phyloP scores from a whole-genome alignment of 1,140 invertebrate genomes.

The Hestina assimilis region DNA sequence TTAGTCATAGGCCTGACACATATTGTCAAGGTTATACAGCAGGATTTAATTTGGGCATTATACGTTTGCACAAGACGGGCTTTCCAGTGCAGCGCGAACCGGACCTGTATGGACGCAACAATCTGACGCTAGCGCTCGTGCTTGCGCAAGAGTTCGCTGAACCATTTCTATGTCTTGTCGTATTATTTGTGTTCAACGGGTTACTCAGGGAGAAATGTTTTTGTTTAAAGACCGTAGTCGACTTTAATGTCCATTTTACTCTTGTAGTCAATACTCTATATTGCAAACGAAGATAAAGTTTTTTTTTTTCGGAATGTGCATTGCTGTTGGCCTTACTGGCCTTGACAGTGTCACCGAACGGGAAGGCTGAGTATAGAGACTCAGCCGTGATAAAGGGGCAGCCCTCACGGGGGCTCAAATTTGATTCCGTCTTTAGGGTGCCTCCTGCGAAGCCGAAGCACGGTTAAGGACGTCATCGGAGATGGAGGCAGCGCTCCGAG shows the following conservation, averaged over 20 bases:
- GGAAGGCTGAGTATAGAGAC: no score
- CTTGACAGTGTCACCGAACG: no score
- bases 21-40: constrained; percentile 29
- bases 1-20: constrained; percentile 8
- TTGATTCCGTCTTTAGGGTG: no score
- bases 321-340: no score
- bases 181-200: constrained; percentile 6
- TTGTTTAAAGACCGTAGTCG: neutral
- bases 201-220: neutral
- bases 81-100: constrained; percentile 56
- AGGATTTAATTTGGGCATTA: constrained; percentile 50
- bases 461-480: no score
- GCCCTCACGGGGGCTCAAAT: no score
- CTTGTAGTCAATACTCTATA: no score
- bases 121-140: constrained; percentile 26
- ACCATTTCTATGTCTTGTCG: constrained; percentile 53
- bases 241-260: neutral
- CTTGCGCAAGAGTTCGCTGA: constrained; percentile 72
- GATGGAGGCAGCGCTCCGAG: no score
- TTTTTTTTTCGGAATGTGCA: no score
- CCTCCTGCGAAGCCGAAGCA: no score
- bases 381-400: no score
- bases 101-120: constrained; percentile 48
- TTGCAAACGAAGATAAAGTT: no score
- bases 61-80: constrained; percentile 63